phyloP scores from a whole-genome alignment of 2,113 vertebrate species.

The Hucho hucho region DNA sequence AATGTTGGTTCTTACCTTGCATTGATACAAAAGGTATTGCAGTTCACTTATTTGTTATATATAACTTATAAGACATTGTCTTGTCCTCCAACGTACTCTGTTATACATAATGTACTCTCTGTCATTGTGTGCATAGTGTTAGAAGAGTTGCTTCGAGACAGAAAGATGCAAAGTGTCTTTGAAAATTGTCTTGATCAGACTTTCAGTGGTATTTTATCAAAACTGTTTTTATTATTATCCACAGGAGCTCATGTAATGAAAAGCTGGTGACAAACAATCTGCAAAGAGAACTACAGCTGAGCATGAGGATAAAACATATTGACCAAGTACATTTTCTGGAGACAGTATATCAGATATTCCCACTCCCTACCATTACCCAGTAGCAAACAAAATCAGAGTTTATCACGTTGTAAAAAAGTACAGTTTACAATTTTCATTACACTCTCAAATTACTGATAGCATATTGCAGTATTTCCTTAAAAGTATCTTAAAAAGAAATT shows the following conservation, averaged over 20 bases:
- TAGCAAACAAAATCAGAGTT: neutral
- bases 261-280: too few species aligned
- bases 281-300: neutral
- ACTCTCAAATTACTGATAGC: neutral
- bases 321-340: neutral
- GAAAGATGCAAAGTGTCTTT: neutral
- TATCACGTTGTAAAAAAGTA: neutral
- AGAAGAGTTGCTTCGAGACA: neutral
- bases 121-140: neutral
- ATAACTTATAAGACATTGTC: neutral
- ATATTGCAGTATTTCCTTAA: neutral
- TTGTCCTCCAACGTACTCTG: neutral
- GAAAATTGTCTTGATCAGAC: neutral
- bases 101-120: too few species aligned
- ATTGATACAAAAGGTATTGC: neutral
- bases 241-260: conserved; percentile 51
- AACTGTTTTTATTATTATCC: conserved; percentile 60
- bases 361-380: neutral
- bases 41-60: neutral
- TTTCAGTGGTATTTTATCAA: neutral
- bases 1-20: neutral
- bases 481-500: neutral
- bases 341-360: neutral
- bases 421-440: neutral
- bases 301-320: neutral